Base-by-base conservation (phyloP, 2,888 invertebrate species). In the Dryococelus australis region DNA sequence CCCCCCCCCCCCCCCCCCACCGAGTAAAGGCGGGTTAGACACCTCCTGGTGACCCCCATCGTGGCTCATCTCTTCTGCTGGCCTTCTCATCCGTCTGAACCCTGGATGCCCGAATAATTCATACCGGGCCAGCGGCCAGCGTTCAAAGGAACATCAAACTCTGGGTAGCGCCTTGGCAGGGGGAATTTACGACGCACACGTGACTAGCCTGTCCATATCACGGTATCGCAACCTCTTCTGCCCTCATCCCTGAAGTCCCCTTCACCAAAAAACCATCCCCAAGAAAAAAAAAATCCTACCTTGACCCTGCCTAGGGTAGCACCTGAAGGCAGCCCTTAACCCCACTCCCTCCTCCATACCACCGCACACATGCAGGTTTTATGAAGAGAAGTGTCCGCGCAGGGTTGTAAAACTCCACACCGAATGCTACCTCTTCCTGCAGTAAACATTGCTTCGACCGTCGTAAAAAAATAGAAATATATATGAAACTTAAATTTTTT, bases 141-240 rank as follows among this genome's bases (percentile, higher is more conserved):
- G 65, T 65, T 65, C 65, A 65, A 65, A 65, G 65, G 65, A 65
- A 24, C 65, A 65, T 65, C 65, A 65, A 65, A 65, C 65, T 65
- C 3, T 5, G n/a, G 65, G 65, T 24, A 6, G 8, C 8, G 65
- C 24, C 24, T 8, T 10, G 65, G 65, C 1, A 20, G n/a, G 65
- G 65, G 20, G 65, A 24, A 24, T 65, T 65, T 65, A 65, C 24
- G 65, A 65, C 65, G 65, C 65, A 65, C 65, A 65, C 65, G 65
- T 65, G 65, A 65, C 16, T 20, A 65, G 65, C 10, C 65, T 65
- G 3, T 65, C 20, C 65, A 65, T 65, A 65, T 65, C 65, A 65
- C 65, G 65, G 65, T 65, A 65, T 65, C n/a, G 24, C 65, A 65
- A 65, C 65, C 65, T n/a, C 65, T 24, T 8, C 65, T 20, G 8